Conservation (phyloP, 2,888 invertebrate species). For the Philereme vetulata region DNA sequence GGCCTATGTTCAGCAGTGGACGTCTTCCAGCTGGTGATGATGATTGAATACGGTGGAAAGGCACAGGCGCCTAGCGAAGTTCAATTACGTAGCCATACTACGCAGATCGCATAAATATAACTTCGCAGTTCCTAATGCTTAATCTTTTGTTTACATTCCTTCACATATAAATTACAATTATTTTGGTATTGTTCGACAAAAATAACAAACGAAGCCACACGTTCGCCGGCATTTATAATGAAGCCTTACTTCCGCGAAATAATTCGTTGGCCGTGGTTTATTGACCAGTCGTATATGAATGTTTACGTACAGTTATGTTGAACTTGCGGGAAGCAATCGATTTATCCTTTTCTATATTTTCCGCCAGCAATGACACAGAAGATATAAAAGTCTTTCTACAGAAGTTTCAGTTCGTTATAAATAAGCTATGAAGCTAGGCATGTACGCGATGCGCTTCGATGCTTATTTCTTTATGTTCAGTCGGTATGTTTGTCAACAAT, state of each 20-base stretch:
- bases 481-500: neutral
- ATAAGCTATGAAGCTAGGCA: too few relatives aligned
- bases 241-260: conserved; percentile 23
- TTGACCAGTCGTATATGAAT: conserved; percentile 15
- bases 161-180: conserved; percentile 7
- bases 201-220: conserved; percentile 18
- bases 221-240: conserved; percentile 2
- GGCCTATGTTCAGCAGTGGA: too few relatives aligned
- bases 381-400: neutral
- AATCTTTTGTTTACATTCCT: conserved; percentile 19
- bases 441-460: neutral
- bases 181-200: conserved; percentile 12
- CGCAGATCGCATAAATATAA: conserved; percentile 9
- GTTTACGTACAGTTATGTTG: conserved; percentile 21
- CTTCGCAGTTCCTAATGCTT: conserved; percentile 16
- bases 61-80: neutral
- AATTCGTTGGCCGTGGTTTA: conserved; percentile 11
- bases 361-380: conserved; percentile 6
- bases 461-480: neutral
- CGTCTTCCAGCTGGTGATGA: too few relatives aligned
- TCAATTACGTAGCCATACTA: neutral
- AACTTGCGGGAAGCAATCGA: conserved; percentile 17
- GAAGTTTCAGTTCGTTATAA: neutral
- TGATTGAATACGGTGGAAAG: too few relatives aligned
- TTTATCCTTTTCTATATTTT: conserved; percentile 11